A percentile compares a stretch with the other conserved stretches of the same genome.
Evolutionary conservation across 2,797 vertebrate genomes (phyloP).

Genomic region (Podargus strigoides): DNA sequence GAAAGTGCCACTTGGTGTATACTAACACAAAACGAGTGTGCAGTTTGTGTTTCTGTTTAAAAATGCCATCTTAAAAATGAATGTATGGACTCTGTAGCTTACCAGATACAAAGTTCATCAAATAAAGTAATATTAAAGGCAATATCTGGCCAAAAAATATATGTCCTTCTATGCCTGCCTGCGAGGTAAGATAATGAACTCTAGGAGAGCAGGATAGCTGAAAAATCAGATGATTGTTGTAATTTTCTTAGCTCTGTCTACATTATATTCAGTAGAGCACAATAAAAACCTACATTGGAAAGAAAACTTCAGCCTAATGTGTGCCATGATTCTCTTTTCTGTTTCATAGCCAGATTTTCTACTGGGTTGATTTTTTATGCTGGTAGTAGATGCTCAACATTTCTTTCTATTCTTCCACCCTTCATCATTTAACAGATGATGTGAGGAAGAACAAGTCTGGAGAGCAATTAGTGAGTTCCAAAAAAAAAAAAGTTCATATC

Average conservation of each 20-base stretch:
- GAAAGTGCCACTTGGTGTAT: not conserved
- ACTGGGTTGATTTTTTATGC: not conserved
- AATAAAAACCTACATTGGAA: not conserved
- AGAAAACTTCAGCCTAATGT: not conserved
- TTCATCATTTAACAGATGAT: not conserved
- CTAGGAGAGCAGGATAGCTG: not conserved
- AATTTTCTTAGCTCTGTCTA: not conserved
- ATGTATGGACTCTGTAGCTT: not conserved
- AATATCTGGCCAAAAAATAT: not conserved
- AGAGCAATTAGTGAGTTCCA: not conserved
- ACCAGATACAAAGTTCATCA: not conserved
- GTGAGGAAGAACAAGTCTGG: not conserved
- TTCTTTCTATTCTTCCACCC: not conserved
- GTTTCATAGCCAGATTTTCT: not conserved
- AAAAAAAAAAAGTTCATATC: not conserved
- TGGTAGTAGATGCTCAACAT: not conserved
- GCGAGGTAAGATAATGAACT: not conserved
- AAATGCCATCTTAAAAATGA: not conserved
- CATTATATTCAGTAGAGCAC: not conserved
- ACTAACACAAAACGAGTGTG: not conserved
- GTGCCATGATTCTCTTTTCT: not conserved
- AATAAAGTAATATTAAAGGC: not conserved
- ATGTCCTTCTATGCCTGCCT: not conserved
- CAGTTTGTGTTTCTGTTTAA: not conserved
- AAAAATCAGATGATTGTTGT: not conserved